Base-by-base conservation (phyloP, 2,888 invertebrate genomes). In the Oxycera nigricornis region DNA sequence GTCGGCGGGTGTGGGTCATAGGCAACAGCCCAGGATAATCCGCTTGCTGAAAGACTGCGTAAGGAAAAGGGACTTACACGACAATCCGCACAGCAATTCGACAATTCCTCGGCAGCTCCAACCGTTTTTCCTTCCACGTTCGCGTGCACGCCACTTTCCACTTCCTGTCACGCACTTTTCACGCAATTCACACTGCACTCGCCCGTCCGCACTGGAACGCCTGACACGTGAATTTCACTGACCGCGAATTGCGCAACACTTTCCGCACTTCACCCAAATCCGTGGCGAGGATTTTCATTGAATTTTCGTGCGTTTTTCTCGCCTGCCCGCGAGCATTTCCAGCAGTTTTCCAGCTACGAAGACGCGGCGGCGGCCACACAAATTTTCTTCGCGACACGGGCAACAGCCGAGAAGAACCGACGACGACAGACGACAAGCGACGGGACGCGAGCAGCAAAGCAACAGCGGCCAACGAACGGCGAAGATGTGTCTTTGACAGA, bases 161-260 rank as follows among this genome's bases (percentile, higher is more conserved):
- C 55, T 24, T 2, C n/a, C n/a, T 6, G 22, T 41, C 65, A 65
- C 65, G 41, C 52, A 70, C 70, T 70, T 70, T 70, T 50, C 46
- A 68, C 68, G 50, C 65, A 65, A 59, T 17, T 67, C 9, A 35
- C 70, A 52, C 70, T 31, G 55, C 55, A 70, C 70, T 20, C 55
- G 17, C 41, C 2, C n/a, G 17, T 52, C 7, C 50, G 30, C 30
- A 28, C 31, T 52, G 67, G 9, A 24, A 31, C 30, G 31, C 70
- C n/a, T 35, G n/a, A 31, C 55, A 70, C 52, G 70, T 30, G 70
- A 52, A 52, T 20, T 70, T 70, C 52, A 52, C 52, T 30, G 31
- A 35, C 31, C 22, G n/a, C 11, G 17, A 9, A 70, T 55, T 68
- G 68, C 68, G 68, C 50, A 31, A 50, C 31, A 31, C 35, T 31